phyloP scores from a whole-genome alignment of 2,888 invertebrate species.

The Drosophila flavopinicola region DNA sequence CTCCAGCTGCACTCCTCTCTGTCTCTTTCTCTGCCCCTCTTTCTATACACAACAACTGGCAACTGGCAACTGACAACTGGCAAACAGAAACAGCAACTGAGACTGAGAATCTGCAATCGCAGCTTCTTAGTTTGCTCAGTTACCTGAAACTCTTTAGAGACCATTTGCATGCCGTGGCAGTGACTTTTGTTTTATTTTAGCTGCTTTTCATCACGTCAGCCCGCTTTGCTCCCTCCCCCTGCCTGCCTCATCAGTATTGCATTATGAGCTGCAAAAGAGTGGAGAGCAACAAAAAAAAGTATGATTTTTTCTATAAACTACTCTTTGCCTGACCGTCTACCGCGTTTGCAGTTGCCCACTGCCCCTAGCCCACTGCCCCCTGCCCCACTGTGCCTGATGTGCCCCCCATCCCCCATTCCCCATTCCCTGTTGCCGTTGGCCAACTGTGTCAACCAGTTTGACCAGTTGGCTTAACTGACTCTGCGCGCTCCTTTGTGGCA shows the following conservation, averaged over 20 bases:
- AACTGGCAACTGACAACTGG: no score
- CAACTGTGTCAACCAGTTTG: conserved; percentile 75
- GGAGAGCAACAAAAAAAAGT: conserved; percentile 21
- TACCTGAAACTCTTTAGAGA: conserved; percentile 33
- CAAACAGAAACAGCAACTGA: neutral
- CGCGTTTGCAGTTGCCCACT: conserved; percentile 16
- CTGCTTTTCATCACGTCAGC: conserved; percentile 33
- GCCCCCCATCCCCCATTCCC: neutral
- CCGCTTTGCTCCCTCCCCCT: neutral
- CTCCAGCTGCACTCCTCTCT: neutral
- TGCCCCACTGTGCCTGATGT: no score
- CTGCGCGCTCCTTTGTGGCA: conserved; percentile 50
- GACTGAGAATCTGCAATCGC: conserved; percentile 11
- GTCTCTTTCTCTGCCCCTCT: conserved; percentile 6
- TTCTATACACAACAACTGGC: conserved; percentile 1
- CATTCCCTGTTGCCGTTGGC: conserved; percentile 36
- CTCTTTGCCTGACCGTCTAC: conserved; percentile 44
- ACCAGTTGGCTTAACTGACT: conserved; percentile 65
- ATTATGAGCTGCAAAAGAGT: conserved; percentile 35
- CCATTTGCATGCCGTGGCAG: conserved; percentile 42
- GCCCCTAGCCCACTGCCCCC: neutral
- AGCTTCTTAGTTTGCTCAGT: conserved; percentile 21
- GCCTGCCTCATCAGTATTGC: conserved; percentile 28
- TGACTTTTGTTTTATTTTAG: conserved; percentile 42
- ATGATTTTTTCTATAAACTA: conserved; percentile 54